Conservation (phyloP, 2,797 vertebrate genomes). For the Phrynocephalus guinanensis region DNA sequence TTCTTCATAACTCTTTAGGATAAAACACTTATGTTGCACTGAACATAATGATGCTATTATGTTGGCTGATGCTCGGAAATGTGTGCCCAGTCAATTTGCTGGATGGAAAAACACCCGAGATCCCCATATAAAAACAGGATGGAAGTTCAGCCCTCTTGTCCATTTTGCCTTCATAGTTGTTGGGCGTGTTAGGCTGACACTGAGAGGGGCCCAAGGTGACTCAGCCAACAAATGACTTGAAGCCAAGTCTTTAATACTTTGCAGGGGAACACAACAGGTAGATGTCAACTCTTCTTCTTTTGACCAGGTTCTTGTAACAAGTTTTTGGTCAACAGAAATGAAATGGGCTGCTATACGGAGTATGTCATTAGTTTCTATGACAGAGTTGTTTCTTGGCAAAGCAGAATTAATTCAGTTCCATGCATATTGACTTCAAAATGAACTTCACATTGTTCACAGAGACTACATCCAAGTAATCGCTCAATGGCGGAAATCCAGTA, state of each 20-base stretch:
- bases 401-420: no score
- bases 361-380: constrained; percentile 19
- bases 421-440: neutral
- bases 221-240: neutral
- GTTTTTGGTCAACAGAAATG: constrained; percentile 20
- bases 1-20: no score
- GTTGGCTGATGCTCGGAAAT: no score
- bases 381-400: neutral
- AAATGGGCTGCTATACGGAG: neutral
- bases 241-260: neutral
- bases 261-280: neutral
- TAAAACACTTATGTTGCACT: no score
- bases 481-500: neutral
- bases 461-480: neutral
- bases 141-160: neutral
- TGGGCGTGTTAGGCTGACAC: neutral
- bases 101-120: neutral
- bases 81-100: neutral
- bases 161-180: neutral
- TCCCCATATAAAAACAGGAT: neutral
- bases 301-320: neutral
- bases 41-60: no score
- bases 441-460: neutral
- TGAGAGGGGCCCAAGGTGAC: neutral
- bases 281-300: neutral